phyloP scores from a whole-genome alignment of 1,140 invertebrate species.

The Conus betulinus region DNA sequence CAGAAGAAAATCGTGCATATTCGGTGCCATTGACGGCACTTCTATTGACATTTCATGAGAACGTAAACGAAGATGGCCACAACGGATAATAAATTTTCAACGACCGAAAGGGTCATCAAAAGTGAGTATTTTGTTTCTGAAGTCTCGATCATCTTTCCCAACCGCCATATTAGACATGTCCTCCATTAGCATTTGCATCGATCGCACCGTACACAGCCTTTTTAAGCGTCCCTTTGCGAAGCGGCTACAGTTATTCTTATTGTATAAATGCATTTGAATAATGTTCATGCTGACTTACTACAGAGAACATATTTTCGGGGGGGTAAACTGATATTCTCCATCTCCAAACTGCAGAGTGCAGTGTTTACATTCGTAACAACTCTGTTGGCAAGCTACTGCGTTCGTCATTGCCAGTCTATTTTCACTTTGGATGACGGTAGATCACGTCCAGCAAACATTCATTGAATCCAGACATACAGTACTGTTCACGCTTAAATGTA shows the following conservation, averaged over 20 bases:
- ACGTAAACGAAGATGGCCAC: slow-evolving; percentile 71
- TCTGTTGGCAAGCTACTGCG: slow-evolving; percentile 14
- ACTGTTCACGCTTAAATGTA: too few relatives aligned
- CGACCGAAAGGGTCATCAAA: slow-evolving; percentile 85
- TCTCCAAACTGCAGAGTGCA: neutral
- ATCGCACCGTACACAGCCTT: slow-evolving; percentile 37
- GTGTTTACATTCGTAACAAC: slow-evolving; percentile 39
- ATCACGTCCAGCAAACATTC: neutral
- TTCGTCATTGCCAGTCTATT: neutral
- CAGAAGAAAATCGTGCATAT: slow-evolving; percentile 62
- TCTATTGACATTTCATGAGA: slow-evolving; percentile 53
- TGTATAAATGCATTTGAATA: neutral
- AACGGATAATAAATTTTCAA: slow-evolving; percentile 80
- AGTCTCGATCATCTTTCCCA: slow-evolving; percentile 46
- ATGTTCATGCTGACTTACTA: neutral
- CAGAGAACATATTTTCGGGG: neutral
- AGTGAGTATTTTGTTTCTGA: slow-evolving; percentile 77
- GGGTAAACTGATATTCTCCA: neutral
- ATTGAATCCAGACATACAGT: neutral
- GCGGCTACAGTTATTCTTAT: neutral
- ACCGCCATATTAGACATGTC: slow-evolving; percentile 68
- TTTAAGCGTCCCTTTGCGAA: neutral
- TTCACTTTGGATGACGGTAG: slow-evolving; percentile 9
- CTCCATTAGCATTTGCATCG: slow-evolving; percentile 45
- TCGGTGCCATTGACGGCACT: slow-evolving; percentile 67